phyloP scores from a whole-genome alignment of 1,140 invertebrate genomes.

The Periplaneta americana region DNA sequence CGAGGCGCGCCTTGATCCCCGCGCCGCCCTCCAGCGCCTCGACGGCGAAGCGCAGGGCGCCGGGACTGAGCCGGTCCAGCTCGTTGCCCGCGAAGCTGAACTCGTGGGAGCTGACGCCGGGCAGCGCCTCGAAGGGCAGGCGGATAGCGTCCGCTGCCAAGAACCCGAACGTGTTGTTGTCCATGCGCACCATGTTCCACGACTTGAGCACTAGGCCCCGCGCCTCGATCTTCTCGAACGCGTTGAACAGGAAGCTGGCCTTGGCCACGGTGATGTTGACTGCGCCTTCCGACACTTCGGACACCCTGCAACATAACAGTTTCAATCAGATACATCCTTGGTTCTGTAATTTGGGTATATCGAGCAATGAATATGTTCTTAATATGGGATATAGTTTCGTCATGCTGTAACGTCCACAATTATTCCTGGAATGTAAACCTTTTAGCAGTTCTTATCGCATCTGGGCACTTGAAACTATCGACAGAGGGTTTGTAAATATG shows the following conservation, averaged over 20 bases:
- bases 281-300: constrained; percentile 50
- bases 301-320: constrained; percentile 49
- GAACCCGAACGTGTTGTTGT: constrained; percentile 54
- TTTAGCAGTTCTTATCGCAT: too few relatives aligned
- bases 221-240: constrained; percentile 48
- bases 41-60: constrained; percentile 52
- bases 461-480: too few relatives aligned
- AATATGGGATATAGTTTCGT: too few relatives aligned
- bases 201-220: constrained; percentile 50
- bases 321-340: too few relatives aligned
- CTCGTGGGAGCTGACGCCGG: constrained; percentile 27
- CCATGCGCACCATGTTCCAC: constrained; percentile 56
- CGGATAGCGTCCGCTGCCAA: constrained; percentile 48
- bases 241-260: constrained; percentile 52
- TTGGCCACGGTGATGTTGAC: constrained; percentile 55
- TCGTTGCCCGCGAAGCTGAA: constrained; percentile 19
- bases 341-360: too few relatives aligned
- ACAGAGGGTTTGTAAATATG: too few relatives aligned
- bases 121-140: constrained; percentile 30
- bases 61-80: constrained; percentile 30
- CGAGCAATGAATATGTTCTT: too few relatives aligned
- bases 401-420: too few relatives aligned
- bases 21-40: constrained; percentile 54
- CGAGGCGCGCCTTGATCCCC: constrained; percentile 37
- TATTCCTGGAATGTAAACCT: too few relatives aligned